Conservation (phyloP, 2,113 vertebrate genomes). For the Larimichthys polyactis region DNA sequence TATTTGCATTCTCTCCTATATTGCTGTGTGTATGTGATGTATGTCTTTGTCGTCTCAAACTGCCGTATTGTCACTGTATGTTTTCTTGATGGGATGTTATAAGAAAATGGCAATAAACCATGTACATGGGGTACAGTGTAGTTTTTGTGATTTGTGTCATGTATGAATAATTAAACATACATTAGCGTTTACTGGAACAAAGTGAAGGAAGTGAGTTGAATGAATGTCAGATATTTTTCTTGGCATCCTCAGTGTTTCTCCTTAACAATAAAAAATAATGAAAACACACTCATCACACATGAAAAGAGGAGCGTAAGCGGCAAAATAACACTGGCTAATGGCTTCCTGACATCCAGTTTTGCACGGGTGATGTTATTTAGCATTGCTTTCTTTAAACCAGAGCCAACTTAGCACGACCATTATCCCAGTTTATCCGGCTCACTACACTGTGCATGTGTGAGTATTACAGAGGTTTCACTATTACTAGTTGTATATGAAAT, state of each 20-base stretch:
- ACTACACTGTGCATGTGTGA: background rate
- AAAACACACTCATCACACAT: background rate
- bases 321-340: background rate
- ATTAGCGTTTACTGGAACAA: slow-evolving; percentile 4
- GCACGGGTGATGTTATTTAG: background rate
- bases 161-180: background rate
- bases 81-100: no score
- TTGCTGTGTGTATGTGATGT: no score
- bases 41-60: no score
- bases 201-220: background rate
- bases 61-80: no score
- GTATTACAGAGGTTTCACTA: background rate
- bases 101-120: no score
- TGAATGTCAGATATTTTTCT: background rate
- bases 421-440: background rate
- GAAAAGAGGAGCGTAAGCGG: background rate
- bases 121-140: background rate
- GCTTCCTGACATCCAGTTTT: background rate
- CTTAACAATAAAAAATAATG: background rate
- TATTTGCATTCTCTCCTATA: no score
- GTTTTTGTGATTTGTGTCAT: background rate
- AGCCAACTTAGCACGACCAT: no score
- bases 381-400: background rate
- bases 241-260: background rate
- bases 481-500: background rate